A percentile compares a stretch with the other conserved stretches of the same genome.
Conservation (phyloP, 1,140 invertebrate genomes). For the Zaprionus ornatus region DNA sequence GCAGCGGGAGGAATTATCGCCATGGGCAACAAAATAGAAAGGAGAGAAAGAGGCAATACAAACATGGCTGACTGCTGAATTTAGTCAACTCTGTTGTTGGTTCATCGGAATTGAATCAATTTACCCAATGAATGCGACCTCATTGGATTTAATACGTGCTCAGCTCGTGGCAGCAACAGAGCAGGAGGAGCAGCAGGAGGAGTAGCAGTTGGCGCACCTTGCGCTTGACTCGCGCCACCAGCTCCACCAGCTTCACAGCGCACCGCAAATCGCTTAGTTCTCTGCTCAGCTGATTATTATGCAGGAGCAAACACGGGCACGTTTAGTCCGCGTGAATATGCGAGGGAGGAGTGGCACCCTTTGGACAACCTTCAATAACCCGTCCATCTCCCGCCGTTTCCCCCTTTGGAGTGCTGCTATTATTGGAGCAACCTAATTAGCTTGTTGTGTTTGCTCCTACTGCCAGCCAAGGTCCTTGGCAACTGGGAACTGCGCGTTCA, state of each 20-base stretch:
- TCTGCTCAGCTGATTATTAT: constrained; percentile 56
- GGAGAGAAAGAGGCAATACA: constrained; percentile 43
- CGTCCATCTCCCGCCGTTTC: not conserved
- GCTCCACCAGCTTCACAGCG: too few relatives aligned
- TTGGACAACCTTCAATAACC: not conserved
- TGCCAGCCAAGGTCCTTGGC: constrained; percentile 18
- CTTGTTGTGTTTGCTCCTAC: constrained; percentile 46
- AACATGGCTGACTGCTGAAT: constrained; percentile 48
- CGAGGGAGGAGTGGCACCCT: not conserved
- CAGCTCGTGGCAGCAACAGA: constrained; percentile 3
- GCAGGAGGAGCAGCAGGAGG: too few relatives aligned
- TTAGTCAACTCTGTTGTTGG: constrained; percentile 34
- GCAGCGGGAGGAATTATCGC: constrained; percentile 28
- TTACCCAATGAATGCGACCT: constrained; percentile 65
- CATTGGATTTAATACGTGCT: constrained; percentile 70
- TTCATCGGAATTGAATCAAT: constrained; percentile 59
- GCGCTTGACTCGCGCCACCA: too few relatives aligned
- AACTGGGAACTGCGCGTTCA: not conserved
- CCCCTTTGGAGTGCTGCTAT: constrained; percentile 26
- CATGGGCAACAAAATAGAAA: not conserved
- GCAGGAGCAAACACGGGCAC: constrained; percentile 46
- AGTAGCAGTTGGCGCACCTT: too few relatives aligned
- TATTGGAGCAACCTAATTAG: constrained; percentile 58
- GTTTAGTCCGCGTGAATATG: constrained; percentile 34
- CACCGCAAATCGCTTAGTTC: constrained; percentile 37